phyloP scores from a whole-genome alignment of 2,797 vertebrate genomes.

The Sternotherus odoratus region DNA sequence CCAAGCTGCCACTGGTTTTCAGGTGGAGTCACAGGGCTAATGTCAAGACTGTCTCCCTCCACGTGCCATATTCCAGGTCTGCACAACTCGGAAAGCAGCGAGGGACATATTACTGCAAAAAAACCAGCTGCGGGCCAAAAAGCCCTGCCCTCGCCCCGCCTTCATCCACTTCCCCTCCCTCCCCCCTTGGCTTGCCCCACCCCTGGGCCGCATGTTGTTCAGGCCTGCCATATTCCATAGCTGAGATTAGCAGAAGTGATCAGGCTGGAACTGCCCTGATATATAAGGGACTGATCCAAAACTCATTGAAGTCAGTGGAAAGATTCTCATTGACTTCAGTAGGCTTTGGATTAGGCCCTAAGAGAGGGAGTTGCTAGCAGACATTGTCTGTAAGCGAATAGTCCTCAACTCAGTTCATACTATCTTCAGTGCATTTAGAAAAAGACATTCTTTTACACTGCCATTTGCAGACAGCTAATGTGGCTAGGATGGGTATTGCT shows the following conservation, averaged over 20 bases:
- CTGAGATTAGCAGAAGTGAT: background rate
- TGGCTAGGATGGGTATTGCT: background rate
- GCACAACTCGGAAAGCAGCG: no score
- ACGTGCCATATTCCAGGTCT: background rate
- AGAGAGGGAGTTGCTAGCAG: background rate
- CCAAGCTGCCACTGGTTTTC: background rate
- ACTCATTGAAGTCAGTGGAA: background rate
- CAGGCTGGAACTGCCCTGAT: background rate
- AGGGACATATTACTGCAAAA: no score
- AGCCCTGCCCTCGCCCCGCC: no score
- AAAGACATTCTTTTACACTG: background rate
- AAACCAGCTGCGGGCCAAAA: no score
- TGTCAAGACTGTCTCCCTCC: background rate
- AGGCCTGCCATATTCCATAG: background rate
- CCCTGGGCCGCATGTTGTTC: no score
- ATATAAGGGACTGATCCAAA: background rate
- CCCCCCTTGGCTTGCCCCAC: no score
- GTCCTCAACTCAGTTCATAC: background rate
- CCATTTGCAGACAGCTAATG: background rate
- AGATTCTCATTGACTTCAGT: background rate
- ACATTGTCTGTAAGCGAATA: background rate
- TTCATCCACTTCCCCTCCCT: no score
- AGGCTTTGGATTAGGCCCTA: accelerated
- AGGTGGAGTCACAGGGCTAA: background rate
- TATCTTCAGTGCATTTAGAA: background rate